phyloP scores from a whole-genome alignment of 2,113 vertebrate species.

The Vireo altiloquus region DNA sequence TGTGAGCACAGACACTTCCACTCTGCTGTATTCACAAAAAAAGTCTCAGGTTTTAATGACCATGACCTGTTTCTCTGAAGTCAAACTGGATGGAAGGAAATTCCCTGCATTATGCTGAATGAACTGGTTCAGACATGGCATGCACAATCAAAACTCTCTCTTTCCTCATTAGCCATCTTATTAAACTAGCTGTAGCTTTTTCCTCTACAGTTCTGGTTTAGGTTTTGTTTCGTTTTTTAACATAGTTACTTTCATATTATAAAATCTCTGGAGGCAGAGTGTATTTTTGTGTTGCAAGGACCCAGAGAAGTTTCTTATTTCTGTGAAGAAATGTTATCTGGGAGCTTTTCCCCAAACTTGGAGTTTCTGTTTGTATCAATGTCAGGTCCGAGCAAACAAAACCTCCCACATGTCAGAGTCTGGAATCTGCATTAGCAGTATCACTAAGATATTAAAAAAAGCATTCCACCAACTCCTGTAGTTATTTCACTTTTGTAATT shows the following conservation, averaged over 20 bases:
- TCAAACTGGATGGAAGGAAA: background rate
- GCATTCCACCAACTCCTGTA: background rate
- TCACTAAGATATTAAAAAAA: slow-evolving; percentile 13
- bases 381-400: slow-evolving; percentile 29
- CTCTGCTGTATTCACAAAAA: background rate
- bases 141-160: background rate
- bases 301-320: background rate
- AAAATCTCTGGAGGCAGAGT: background rate
- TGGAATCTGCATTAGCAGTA: background rate
- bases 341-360: background rate
- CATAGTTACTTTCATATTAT: background rate
- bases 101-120: background rate
- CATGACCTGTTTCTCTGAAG: background rate
- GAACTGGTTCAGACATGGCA: background rate
- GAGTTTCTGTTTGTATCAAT: background rate
- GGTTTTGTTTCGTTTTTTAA: background rate
- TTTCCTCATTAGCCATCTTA: background rate
- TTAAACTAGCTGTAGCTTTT: background rate
- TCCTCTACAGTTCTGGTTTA: background rate
- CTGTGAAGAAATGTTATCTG: background rate
- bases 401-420: background rate
- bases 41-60: background rate
- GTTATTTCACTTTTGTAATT: background rate
- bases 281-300: background rate
- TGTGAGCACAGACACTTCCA: background rate